A percentile compares a stretch with the other conserved stretches of the same genome.
Evolutionary conservation across 30 jellyfish, hydroid and myxozoan genomes (phyloP).

Genomic region (Hydractinia echinata): DNA sequence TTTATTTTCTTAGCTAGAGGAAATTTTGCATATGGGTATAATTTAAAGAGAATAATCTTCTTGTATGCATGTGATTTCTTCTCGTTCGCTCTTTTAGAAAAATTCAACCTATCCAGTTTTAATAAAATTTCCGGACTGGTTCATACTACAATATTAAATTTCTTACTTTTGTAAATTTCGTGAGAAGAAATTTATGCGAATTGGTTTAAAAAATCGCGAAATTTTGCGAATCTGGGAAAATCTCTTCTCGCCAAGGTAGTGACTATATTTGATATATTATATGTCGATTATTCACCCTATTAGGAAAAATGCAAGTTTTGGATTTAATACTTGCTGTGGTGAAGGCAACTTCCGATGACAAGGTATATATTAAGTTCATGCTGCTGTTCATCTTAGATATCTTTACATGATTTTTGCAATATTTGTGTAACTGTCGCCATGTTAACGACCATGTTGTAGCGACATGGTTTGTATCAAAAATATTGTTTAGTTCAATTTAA

Average conservation of each 20-base stretch:
- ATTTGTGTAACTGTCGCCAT: background rate
- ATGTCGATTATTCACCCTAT: background rate
- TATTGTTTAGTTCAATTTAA: background rate
- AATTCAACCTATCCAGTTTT: too few relatives aligned
- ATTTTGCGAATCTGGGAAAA: background rate
- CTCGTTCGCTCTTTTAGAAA: too few relatives aligned
- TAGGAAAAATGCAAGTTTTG: conserved; percentile 97
- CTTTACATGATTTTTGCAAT: background rate
- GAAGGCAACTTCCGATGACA: conserved; percentile 79
- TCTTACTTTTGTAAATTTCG: too few relatives aligned
- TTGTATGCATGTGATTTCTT: too few relatives aligned
- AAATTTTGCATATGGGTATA: too few relatives aligned
- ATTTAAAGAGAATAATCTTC: too few relatives aligned
- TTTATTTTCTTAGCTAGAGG: too few relatives aligned
- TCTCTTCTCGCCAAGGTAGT: background rate
- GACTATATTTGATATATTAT: background rate
- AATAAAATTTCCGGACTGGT: too few relatives aligned
- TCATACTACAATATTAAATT: too few relatives aligned
- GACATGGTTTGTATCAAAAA: background rate
- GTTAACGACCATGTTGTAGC: background rate
- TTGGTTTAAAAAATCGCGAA: too few relatives aligned
- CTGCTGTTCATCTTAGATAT: too few relatives aligned
- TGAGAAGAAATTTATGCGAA: too few relatives aligned
- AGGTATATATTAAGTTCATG: conserved; percentile 37
- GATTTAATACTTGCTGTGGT: conserved; percentile 88